phyloP scores from a whole-genome alignment of 2,888 invertebrate genomes.

The Corbicula japonica region DNA sequence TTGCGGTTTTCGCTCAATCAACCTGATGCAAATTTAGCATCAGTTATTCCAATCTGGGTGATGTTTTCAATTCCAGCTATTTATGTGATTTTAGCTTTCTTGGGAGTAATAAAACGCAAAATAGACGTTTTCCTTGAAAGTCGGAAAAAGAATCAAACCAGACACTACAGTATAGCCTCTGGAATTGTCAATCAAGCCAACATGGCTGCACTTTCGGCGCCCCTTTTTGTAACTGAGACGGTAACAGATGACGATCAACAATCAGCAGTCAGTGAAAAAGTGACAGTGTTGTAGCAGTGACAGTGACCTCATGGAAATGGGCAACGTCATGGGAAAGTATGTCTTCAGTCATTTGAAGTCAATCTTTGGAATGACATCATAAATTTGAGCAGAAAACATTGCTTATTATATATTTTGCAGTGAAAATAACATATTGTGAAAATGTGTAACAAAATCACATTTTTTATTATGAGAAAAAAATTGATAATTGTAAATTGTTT shows the following conservation, averaged over 20 bases:
- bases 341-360: too few relatives aligned
- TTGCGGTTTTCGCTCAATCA: slow-evolving; percentile 83
- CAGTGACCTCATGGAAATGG: not conserved
- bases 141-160: slow-evolving; percentile 73
- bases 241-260: slow-evolving; percentile 74
- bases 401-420: too few relatives aligned
- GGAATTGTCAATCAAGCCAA: slow-evolving; percentile 81
- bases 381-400: too few relatives aligned
- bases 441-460: too few relatives aligned
- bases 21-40: slow-evolving; percentile 83
- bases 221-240: slow-evolving; percentile 79
- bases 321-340: too few relatives aligned
- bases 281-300: slow-evolving; percentile 81
- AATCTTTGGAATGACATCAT: too few relatives aligned
- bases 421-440: too few relatives aligned
- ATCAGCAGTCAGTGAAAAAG: slow-evolving; percentile 80
- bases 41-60: slow-evolving; percentile 84
- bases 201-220: slow-evolving; percentile 82
- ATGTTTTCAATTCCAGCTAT: slow-evolving; percentile 84
- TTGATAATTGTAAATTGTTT: too few relatives aligned
- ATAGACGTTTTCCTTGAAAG: slow-evolving; percentile 75
- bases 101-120: slow-evolving; percentile 70
- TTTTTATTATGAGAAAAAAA: too few relatives aligned
- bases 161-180: slow-evolving; percentile 80
- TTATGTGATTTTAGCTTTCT: slow-evolving; percentile 78